These are phyloP conservation scores for Gallinago paraguaiae DNA, from an alignment of 2,113 vertebrate genomes.

Conservation along the genomic window DNA sequence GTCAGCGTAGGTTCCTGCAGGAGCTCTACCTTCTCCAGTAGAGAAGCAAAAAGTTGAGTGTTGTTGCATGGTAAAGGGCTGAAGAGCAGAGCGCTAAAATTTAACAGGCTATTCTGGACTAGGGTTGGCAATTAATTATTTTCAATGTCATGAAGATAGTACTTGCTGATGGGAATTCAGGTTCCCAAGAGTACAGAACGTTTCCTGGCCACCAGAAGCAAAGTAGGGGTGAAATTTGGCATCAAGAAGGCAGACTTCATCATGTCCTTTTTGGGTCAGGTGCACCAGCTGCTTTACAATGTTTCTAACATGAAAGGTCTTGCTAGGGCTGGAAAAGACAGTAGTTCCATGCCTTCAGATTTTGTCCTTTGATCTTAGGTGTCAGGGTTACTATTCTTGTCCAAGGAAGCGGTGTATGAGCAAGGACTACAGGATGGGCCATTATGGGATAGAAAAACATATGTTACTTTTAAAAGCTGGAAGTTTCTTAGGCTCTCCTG, in stretches of 20 bases:
- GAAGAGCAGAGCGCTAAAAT: neutral
- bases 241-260: neutral
- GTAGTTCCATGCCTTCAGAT: neutral
- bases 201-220: neutral
- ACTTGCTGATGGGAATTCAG: neutral
- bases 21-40: neutral
- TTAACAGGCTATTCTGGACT: neutral
- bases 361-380: neutral
- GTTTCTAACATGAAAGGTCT: neutral
- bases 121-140: neutral
- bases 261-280: neutral
- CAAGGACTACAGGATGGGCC: neutral
- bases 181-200: neutral
- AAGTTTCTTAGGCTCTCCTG: neutral
- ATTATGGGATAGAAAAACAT: neutral
- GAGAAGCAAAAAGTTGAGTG: neutral
- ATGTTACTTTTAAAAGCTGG: neutral
- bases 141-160: neutral
- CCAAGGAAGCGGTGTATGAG: neutral
- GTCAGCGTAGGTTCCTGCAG: neutral
- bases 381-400: neutral
- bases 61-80: neutral
- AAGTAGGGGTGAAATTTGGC: neutral
- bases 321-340: neutral
- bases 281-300: neutral